Evolutionary conservation across 2,113 vertebrate genomes (phyloP).

Genomic region (Atherinomorus stipes): DNA sequence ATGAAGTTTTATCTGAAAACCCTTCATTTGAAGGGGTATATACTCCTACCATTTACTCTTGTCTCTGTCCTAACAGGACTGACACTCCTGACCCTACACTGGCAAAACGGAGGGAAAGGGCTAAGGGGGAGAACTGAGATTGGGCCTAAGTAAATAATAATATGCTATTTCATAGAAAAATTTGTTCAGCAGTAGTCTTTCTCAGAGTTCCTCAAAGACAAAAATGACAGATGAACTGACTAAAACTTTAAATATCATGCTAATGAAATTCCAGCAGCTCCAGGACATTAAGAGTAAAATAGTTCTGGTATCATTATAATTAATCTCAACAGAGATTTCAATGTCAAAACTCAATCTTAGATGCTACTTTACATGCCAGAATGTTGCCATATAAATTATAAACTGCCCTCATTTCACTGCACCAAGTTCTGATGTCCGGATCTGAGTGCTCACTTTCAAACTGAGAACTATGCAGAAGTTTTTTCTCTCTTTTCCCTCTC

Average conservation of each 20-base stretch:
- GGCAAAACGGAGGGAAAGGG: no score
- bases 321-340: not conserved
- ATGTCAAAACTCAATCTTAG: not conserved
- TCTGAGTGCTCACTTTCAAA: constrained; percentile 39
- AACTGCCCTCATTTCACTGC: constrained; percentile 2
- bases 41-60: no score
- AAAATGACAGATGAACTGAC: constrained; percentile 1
- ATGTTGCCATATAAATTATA: constrained; percentile 27
- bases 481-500: constrained; percentile 14
- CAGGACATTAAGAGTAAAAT: not conserved
- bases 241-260: constrained; percentile 10
- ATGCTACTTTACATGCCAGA: constrained; percentile 27
- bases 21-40: no score
- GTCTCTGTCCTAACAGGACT: no score
- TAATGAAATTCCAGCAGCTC: not conserved
- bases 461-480: constrained; percentile 21
- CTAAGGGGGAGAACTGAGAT: no score
- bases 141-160: no score
- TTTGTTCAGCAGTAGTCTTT: no score
- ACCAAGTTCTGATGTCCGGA: constrained; percentile 4
- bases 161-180: not conserved
- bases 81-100: no score
- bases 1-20: no score
- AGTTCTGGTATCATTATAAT: not conserved
- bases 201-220: not conserved